A percentile compares a stretch with the other conserved stretches of the same genome.
Evolutionary conservation across 2,797 vertebrate genomes (phyloP).

Genomic region (Sebastolobus alascanus): DNA sequence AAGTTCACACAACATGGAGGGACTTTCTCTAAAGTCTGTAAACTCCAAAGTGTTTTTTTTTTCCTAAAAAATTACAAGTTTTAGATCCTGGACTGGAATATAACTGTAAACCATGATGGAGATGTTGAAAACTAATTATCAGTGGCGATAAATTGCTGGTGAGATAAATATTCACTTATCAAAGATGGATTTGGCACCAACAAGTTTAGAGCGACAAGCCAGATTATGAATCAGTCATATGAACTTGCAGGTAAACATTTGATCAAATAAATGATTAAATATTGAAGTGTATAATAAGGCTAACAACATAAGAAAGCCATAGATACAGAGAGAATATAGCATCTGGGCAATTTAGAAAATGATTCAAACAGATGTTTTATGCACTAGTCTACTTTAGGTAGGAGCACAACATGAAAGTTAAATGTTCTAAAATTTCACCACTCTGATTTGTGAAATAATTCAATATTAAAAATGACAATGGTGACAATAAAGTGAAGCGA

Average conservation of each 20-base stretch:
- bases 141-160: neutral
- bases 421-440: neutral
- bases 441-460: neutral
- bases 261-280: neutral
- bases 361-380: neutral
- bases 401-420: neutral
- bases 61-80: conserved; percentile 30
- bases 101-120: conserved; percentile 6
- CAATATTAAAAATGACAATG: neutral
- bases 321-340: neutral
- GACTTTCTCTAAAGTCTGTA: conserved; percentile 37
- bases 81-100: neutral
- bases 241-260: conserved; percentile 20
- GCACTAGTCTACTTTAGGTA: rapidly evolving
- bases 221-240: too few species aligned
- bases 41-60: conserved; percentile 30
- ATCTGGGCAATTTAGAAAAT: neutral
- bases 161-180: conserved; percentile 27
- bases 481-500: neutral
- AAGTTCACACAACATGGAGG: conserved; percentile 53
- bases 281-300: neutral
- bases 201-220: conserved; percentile 1
- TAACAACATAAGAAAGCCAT: neutral
- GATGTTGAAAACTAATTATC: conserved; percentile 25
- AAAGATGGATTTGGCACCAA: conserved; percentile 21